These are phyloP conservation scores for Formica exsecta DNA, from an alignment of 1,140 invertebrate species.

Conservation along the genomic window DNA sequence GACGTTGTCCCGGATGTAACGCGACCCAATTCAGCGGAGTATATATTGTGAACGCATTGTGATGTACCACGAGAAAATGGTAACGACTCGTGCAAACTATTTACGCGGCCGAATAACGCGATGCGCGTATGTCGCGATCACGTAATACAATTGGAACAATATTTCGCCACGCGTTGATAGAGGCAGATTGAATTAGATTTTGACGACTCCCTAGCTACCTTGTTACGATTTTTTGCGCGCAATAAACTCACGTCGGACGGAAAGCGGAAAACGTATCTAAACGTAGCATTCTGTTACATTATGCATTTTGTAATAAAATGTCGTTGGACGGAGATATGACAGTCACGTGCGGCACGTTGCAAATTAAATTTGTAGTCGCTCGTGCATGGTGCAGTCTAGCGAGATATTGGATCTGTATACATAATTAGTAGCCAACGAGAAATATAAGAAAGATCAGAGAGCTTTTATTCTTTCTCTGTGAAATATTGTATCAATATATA, in stretches of 20 bases:
- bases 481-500: background rate
- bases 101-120: background rate
- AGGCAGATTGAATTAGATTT: conserved; percentile 44
- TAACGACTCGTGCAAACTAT: conserved; percentile 55
- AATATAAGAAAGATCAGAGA: background rate
- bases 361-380: conserved; percentile 52
- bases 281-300: conserved; percentile 26
- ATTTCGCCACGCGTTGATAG: conserved; percentile 37
- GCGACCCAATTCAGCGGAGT: conserved; percentile 2
- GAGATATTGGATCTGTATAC: background rate
- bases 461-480: background rate
- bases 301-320: conserved; percentile 28
- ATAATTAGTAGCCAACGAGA: background rate
- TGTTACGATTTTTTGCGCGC: conserved; percentile 3
- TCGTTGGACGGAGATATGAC: background rate
- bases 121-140: conserved; percentile 25
- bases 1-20: conserved; percentile 27
- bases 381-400: conserved; percentile 1
- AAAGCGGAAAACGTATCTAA: background rate
- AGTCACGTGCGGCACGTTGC: conserved; percentile 12
- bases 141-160: conserved; percentile 53
- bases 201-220: background rate
- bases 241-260: background rate
- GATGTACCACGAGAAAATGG: conserved; percentile 55
- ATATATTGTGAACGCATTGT: conserved; percentile 41